Evolutionary conservation across 2,113 vertebrate genomes (phyloP), one percentile per base, ranked within the genome.

Genomic region (Sebastes schlegelii): DNA sequence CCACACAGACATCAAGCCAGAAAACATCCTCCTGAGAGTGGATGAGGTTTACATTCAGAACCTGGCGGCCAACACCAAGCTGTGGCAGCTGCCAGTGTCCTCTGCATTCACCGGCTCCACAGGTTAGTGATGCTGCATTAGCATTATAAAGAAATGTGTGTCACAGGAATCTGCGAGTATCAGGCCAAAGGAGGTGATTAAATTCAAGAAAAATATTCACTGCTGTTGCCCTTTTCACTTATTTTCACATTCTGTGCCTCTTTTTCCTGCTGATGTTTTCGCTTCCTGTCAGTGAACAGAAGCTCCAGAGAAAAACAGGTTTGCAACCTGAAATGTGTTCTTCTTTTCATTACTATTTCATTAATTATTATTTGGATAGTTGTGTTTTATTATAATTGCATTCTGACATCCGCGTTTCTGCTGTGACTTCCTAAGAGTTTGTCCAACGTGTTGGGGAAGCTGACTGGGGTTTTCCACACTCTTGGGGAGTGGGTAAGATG

Each of bases 1-100:
- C 81, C 98, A 99, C 82, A 97, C 98, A 0, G 98, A 99, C 84
- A 98, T 98, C 94, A 99, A 99, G 92, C 98, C 98, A 0, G 98
- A 99, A 72, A 99, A 99, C 92, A 99, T 99, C 90, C 82, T 99
- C 83, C 95, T 99, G 94, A 96, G 96, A 3, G 97, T 97, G 92
- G 97, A 98, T 3, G 96, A 97, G 45, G 94, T 92, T 16, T 97
- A 97, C n/a, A 94, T 98, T 72, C 93, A 96, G 79, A 95, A 97
- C 86, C 96, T 98, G 92, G 97, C 97, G 1, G 96, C 96, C 0
- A 92, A 97, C 82, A 97, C 97, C 13, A 97, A 97, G 0, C 96
- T 99, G 81, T 98, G 97, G 97, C 96, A 98, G 94, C 95, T 97
- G 61, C 96, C 97, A 4, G 95, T 91, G n/a, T 95, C 96, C 79